Percentiles rank a stretch among this genome's conserved stretches.
Evolutionary conservation across 2,888 invertebrate genomes (phyloP).

Genomic region (Polyploca ridens): DNA sequence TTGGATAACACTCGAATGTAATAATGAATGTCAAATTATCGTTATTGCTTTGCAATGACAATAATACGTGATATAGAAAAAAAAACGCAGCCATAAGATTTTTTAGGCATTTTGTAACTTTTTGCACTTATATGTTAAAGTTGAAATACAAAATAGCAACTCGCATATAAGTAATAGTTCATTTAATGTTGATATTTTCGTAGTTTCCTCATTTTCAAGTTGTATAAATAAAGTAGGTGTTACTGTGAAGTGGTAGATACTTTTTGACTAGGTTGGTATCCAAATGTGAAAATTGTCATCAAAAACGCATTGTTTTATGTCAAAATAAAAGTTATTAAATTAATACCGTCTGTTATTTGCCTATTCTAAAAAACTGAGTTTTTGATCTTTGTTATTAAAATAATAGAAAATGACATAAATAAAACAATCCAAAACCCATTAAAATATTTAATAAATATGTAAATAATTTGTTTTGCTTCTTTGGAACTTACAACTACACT

Average conservation of each 20-base stretch:
- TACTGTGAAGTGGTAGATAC: background rate
- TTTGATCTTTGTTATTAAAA: no score
- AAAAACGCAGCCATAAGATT: background rate
- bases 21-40: background rate
- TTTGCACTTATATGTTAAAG: background rate
- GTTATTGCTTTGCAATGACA: no score
- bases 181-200: no score
- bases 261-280: background rate
- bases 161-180: no score
- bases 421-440: conserved; percentile 25
- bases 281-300: background rate
- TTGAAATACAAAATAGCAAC: no score
- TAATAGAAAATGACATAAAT: background rate
- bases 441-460: conserved; percentile 36
- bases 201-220: background rate
- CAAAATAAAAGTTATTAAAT: conserved; percentile 1
- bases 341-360: background rate
- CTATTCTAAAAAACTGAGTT: no score
- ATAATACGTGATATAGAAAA: no score
- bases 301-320: background rate
- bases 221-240: background rate
- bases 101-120: background rate
- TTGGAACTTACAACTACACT: conserved; percentile 18
- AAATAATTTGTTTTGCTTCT: conserved; percentile 24
- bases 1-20: background rate